Evolutionary conservation across 30 jellyfish, hydroid and myxozoan species (phyloP).

Genomic region (Aurelia sp.): DNA sequence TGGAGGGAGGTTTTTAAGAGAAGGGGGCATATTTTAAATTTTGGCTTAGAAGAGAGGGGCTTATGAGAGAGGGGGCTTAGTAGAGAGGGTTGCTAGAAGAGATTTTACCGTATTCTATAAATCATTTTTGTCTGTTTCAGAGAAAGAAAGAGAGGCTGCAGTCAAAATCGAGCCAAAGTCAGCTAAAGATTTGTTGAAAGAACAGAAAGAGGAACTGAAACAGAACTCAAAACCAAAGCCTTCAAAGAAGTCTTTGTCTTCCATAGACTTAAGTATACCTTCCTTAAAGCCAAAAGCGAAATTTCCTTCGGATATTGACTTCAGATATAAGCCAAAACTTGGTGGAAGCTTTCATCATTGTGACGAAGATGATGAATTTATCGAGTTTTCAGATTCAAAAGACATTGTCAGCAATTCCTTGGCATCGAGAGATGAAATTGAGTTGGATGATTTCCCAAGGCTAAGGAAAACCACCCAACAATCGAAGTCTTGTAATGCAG

Average conservation of each 20-base stretch:
- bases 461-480: neutral
- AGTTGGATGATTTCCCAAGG: neutral
- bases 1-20: too few relatives aligned
- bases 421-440: constrained; percentile 30
- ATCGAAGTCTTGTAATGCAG: neutral
- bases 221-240: neutral
- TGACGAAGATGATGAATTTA: constrained; percentile 47
- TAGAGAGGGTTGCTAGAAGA: too few relatives aligned
- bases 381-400: constrained; percentile 80
- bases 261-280: constrained; percentile 16
- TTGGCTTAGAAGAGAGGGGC: too few relatives aligned
- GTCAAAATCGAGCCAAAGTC: constrained; percentile 32
- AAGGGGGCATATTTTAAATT: too few relatives aligned
- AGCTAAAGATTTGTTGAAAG: constrained; percentile 57
- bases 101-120: too few relatives aligned
- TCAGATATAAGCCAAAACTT: constrained; percentile 64
- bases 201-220: constrained; percentile 23
- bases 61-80: too few relatives aligned
- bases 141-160: constrained; percentile 22
- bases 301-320: constrained; percentile 8
- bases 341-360: constrained; percentile 57
- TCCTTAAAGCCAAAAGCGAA: neutral
- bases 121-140: neutral
- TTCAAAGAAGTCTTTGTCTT: neutral
- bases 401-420: constrained; percentile 60